Evolutionary conservation across 2,888 invertebrate genomes (phyloP), one percentile per base, ranked within the genome.

Genomic region (Ypsolopha scabrella): DNA sequence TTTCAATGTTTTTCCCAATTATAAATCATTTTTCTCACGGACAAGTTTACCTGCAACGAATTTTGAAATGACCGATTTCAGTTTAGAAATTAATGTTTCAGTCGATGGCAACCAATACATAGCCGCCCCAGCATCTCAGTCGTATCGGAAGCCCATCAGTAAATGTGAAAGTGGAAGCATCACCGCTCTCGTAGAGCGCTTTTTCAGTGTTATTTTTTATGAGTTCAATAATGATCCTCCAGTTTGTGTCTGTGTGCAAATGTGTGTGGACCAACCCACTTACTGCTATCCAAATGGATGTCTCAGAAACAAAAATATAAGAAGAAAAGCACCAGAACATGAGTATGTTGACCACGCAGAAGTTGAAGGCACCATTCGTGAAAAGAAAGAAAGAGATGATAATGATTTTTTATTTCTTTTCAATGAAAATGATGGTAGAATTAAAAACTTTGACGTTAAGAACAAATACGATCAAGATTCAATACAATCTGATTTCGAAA

Each of bases 271-370:
- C 0, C 77, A 77, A 52, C 66, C 80, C 0, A 78, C 78, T 0
- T 83, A 82, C 56, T 83, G 83, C 55, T 82, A 81, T 51, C 83
- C 83, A 0, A 81, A 75, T 44, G 77, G 78, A 0, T 83, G 83
- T 51, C 59, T 80, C 2, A 77, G 11, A n/a, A 34, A 24, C 6
- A n/a, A 33, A 33, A 10, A 46, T 24, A 24, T 24, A 4, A 24
- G 24, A 24, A 24, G 24, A 24, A 24, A 24, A 24, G 24, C 24
- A 3, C 24, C 24, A 24, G 24, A 24, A 24, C 24, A 24, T 24
- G 24, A 24, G 24, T 24, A 24, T 34, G 35, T 11, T 35, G 36
- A 34, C 6, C 8, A 53, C 53, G 1, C 52, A 56, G 13, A 48
- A 58, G 1, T 50, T 59, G 13, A 56, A 60, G 0, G 58, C 58